Evolutionary conservation across 2,113 vertebrate genomes (phyloP), one percentile per base, ranked within the genome.

Genomic region (Campylomormyrus tamandua): DNA sequence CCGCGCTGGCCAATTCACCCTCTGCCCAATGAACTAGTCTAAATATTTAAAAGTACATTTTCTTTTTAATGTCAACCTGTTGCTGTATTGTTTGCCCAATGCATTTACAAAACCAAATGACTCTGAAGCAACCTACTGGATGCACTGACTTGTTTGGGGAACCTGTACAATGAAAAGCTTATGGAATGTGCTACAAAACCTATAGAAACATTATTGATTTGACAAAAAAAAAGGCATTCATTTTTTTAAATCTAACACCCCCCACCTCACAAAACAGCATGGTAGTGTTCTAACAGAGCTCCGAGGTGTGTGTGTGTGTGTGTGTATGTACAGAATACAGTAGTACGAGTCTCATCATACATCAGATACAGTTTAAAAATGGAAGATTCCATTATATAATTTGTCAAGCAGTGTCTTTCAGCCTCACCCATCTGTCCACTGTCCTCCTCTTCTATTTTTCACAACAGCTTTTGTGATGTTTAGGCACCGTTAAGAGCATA

Each of bases 391-490:
- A 56, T 89, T 83, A n/a, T 62, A 80, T 88, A n/a, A 62, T 86
- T 66, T 7, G 3, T 70, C 15, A 70, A 27, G 31, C 19, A 17
- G 13, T 53, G 15, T 27, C 21, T 66, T 86, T 15, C 45, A 48
- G 42, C 80, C 66, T 58, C 42, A 15, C 27, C 52, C 7, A 46
- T 27, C 17, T 85, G 13, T 83, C 42, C 17, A 52, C 21, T 31
- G 77, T 90, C 19, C 66, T 56, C 42, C 49, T 49, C 89, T 50
- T 56, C 70, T 5, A 88, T 42, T 87, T 89, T 17, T n/a, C 42
- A 89, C 88, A 89, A 17, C 88, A 74, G 7, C 24, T 31, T 45
- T 70, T 83, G 80, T 89, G 74, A 89, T 89, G 74, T 83, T 35
- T 83, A 56, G 15, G 48, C 13, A 24, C 49, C 13, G 6, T 74